Evolutionary conservation across 2,113 vertebrate species (phyloP), one percentile per base, ranked within the genome.

Genomic region (Dunckerocampus dactyliophorus): DNA sequence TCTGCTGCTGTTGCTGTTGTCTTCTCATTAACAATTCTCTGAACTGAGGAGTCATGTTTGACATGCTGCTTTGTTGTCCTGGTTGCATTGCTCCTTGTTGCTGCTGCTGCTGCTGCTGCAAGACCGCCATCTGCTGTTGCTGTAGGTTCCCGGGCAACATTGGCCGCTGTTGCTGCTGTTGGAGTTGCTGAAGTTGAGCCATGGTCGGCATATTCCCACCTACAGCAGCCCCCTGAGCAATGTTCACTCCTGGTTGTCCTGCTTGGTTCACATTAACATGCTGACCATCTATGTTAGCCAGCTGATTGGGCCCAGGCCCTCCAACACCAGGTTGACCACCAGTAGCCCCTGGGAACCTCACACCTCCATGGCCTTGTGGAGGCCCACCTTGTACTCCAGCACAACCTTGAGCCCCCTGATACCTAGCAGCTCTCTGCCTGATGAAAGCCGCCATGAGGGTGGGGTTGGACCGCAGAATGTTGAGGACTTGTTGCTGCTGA

Each of bases 401-500:
- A 1, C 69, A 88, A 4, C 80, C 87, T 21, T 92, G 91, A 28
- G 61, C 91, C 0, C 91, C 92, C 0, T 92, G 92, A 1, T 99
- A 98, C 77, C 94, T 92, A 79, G 96, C 94, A 0, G 82, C 94
- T 68, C 97, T 90, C 82, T 99, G 96, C 75, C 96, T 97, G 79
- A 98, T 98, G 80, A 99, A 98, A 6, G 97, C 95, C 0, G 97
- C 96, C 91, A 99, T 92, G 24, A 98, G 92, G 59, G 95, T 94
- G 28, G 97, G 97, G 76, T 97, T 98, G 83, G 95, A 94, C n/a
- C 97, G 95, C 45, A 99, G 92, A 82, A 99, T 99, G 88, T 94
- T 94, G 59, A 92, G 86, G 45, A 92, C 91, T 82, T 99, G 97
- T 82, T 98, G 96, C 89, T 99, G 97, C 79, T 98, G 96, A 53